These are phyloP conservation scores for Amiota minor DNA, from an alignment of 2,888 invertebrate genomes.

Conservation along the genomic window DNA sequence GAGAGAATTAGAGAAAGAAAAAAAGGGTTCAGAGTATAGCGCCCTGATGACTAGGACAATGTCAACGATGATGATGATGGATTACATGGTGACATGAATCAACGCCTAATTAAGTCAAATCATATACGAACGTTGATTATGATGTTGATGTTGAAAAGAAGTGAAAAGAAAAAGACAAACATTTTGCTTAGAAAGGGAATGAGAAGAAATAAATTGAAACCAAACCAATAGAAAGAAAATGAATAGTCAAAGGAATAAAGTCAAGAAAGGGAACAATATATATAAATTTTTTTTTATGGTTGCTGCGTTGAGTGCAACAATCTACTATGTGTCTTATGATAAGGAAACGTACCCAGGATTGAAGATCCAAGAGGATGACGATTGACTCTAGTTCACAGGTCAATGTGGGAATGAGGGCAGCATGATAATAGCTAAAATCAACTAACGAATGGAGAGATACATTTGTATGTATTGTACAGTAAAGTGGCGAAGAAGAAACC, in stretches of 20 bases:
- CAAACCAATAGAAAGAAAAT: slow-evolving; percentile 32
- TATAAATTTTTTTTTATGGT: slow-evolving; percentile 56
- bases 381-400: too few species aligned
- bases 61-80: not conserved
- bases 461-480: not conserved
- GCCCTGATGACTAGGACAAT: not conserved
- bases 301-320: slow-evolving; percentile 56
- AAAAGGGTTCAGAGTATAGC: too few species aligned
- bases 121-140: slow-evolving; percentile 35
- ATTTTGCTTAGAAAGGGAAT: not conserved
- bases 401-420: not conserved
- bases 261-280: not conserved
- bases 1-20: too few species aligned
- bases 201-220: slow-evolving; percentile 13
- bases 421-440: not conserved
- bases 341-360: too few species aligned
- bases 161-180: not conserved
- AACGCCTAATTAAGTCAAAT: slow-evolving; percentile 63
- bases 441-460: too few species aligned
- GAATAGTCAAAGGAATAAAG: slow-evolving; percentile 14
- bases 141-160: not conserved
- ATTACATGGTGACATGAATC: slow-evolving; percentile 49
- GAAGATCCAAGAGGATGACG: too few species aligned
- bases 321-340: not conserved
- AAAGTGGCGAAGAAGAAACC: not conserved